These are phyloP conservation scores for Silurus glanis DNA, from an alignment of 2,113 vertebrate genomes.

Conservation along the genomic window DNA sequence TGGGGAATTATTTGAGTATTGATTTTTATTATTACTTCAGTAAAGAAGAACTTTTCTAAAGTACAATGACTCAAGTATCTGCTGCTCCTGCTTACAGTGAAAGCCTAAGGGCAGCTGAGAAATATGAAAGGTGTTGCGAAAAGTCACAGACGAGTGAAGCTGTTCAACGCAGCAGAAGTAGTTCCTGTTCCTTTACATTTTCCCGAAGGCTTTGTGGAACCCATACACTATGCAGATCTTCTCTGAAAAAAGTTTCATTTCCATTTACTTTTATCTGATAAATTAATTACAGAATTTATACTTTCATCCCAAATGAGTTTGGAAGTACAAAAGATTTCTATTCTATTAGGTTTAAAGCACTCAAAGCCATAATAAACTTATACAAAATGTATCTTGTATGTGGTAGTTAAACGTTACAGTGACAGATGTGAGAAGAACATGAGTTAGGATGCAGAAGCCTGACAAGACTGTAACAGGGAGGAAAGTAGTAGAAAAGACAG, in stretches of 20 bases:
- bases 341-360: not conserved
- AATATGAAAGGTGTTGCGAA: not conserved
- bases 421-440: not conserved
- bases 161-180: not conserved
- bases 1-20: not conserved
- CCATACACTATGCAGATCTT: not conserved
- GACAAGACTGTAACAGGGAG: not conserved
- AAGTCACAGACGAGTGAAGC: not conserved
- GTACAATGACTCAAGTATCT: not conserved
- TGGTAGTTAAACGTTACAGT: not conserved
- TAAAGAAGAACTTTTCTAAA: not conserved
- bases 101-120: not conserved
- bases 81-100: not conserved
- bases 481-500: not conserved
- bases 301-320: not conserved
- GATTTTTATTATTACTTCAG: not conserved
- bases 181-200: not conserved
- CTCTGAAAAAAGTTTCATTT: too few species aligned
- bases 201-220: not conserved
- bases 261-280: not conserved
- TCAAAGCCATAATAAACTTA: not conserved
- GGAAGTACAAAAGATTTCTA: not conserved
- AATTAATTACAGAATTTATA: not conserved
- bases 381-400: not conserved
- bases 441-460: not conserved